Evolutionary conservation across 2,888 invertebrate genomes (phyloP), one percentile per base, ranked within the genome.

Genomic region (Hermodice carunculata): DNA sequence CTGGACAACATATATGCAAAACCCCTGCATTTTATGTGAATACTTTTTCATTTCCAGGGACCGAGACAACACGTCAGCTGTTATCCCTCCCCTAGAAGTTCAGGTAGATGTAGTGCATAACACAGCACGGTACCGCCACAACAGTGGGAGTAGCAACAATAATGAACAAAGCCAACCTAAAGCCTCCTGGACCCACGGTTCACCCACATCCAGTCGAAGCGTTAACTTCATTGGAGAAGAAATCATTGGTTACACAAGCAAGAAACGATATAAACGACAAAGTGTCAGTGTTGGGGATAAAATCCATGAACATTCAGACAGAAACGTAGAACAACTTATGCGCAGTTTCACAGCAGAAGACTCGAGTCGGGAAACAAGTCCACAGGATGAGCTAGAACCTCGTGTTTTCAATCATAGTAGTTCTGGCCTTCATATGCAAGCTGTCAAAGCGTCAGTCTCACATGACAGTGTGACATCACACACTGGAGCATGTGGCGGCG

Each of bases 141-240:
- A 52, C 56, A 58, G 65, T 34, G 63, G 53, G 31, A 48, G 37
- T 26, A 69, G 52, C 58, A 60, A 51, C 34, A 60, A 28, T 24
- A 57, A 31, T 4, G 51, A 29, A 1, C 37, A 51, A 2, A 29
- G 52, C 19, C 28, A 3, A 24, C 17, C 37, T 3, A 71, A 71
- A 29, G 70, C 73, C 17, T n/a, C 44, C 11, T 29, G 11, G 34
- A 11, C n/a, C 40, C 76, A 77, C 29, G 77, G 80, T 60, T 81
- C 81, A 11, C 81, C 82, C 1, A 72, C 76, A 3, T 78, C 81
- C 0, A 74, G 71, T 31, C 77, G 80, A 54, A 81, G 81, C 59
- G 74, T 76, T 44, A 78, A 72, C 52, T 74, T 79, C 34, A 66
- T 70, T 34, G 75, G 67, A 4, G 72, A 74, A 28, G 74, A 74